Base-by-base conservation (phyloP, 92 coral and sea anemone genomes). In the Bergia sp. region DNA sequence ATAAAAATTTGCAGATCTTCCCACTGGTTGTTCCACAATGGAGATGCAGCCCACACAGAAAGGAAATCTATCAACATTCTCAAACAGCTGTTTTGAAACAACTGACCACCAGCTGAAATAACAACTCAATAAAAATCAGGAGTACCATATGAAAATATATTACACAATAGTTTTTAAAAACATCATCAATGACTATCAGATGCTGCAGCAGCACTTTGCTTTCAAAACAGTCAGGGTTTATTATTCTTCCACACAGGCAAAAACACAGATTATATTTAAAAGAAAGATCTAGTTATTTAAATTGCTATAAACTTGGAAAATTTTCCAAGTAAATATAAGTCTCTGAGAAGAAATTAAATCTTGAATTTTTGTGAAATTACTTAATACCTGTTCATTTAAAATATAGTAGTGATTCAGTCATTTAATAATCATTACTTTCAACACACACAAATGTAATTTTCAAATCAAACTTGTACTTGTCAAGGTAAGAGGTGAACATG, bases 31-130 rank as follows among this genome's bases (percentile, higher is more conserved):
- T 29, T 29, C 29, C 29, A 40, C 41, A 39, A 41, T 42, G 49
- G 0, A 61, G 69, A 3, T 18, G 69, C 69, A 61, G 69, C 79
- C 87, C 77, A 84, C 65, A 84, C 65, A 71, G 87, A 29, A 44
- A 45, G 7, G 39, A 84, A 53, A 43, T 50, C 55, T 16, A 84
- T 15, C 55, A 80, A 37, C 67, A 37, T 13, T 45, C 64, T 84
- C 79, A 45, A 37, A 69, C 37, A 72, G 44, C 53, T 84, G 72
- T 71, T 55, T 71, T 67, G 43, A 71, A 71, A 71, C 37, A 84
- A 84, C 85, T 53, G 66, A 72, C 87, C 79, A 47, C 67, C 71
- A 80, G 85, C 49, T 80, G 85, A 80, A 55, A 80, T 11, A 80
- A 80, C 67, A 80, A 57, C 41, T 2, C 64, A 16, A 61, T 18